Percentiles rank a stretch among this genome's conserved stretches.
These are phyloP conservation scores for Linnaemya vulpina DNA, from an alignment of 2,888 invertebrate genomes.

Conservation along the genomic window DNA sequence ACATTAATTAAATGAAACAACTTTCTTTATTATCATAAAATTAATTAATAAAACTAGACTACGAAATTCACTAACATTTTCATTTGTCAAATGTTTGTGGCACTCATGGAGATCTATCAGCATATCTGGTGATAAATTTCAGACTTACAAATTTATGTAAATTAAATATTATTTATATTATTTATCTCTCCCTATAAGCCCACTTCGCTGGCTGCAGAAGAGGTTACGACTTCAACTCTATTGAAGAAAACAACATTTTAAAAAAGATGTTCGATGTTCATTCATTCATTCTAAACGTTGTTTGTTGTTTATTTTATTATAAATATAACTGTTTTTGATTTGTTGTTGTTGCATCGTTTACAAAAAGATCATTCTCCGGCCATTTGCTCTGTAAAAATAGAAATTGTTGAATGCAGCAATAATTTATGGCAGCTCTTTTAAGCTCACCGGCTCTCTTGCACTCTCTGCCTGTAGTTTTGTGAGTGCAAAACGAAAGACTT, in stretches of 20 bases:
- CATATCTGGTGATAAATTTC: background rate
- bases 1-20: background rate
- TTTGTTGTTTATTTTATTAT: slow-evolving; percentile 38
- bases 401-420: background rate
- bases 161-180: slow-evolving; percentile 29
- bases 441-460: slow-evolving; percentile 49
- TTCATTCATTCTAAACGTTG: slow-evolving; percentile 1
- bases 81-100: background rate
- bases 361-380: background rate
- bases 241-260: background rate
- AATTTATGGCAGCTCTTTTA: slow-evolving; percentile 17
- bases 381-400: slow-evolving; percentile 22
- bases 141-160: slow-evolving; percentile 31
- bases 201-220: background rate
- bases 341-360: slow-evolving; percentile 51
- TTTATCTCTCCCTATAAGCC: background rate
- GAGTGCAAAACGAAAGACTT: slow-evolving; percentile 70
- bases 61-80: slow-evolving; percentile 9
- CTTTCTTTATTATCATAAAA: background rate
- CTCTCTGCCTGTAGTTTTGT: slow-evolving; percentile 23
- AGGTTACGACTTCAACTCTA: slow-evolving; percentile 21
- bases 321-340: slow-evolving; percentile 63
- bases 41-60: slow-evolving; percentile 1
- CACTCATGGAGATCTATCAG: background rate
- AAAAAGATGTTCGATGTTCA: background rate